These are phyloP conservation scores for Semotilus atromaculatus DNA, from an alignment of 2,797 vertebrate genomes.

Conservation along the genomic window DNA sequence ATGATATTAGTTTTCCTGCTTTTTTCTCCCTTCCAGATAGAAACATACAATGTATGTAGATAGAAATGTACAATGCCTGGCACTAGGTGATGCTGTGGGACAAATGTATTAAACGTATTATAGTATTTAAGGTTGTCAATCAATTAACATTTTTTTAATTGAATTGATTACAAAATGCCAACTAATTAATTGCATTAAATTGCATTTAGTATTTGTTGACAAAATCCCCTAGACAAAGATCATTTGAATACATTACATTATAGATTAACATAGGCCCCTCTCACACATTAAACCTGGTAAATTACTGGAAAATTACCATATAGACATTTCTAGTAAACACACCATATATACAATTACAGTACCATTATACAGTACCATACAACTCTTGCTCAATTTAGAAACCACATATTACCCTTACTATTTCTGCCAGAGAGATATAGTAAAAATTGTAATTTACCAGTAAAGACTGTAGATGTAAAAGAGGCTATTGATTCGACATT, in stretches of 20 bases:
- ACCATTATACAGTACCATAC: not conserved
- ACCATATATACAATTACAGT: not conserved
- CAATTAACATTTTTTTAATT: not conserved
- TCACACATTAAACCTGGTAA: not conserved
- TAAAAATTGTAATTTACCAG: fast-evolving
- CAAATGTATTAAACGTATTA: not conserved
- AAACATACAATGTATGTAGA: constrained; percentile 11
- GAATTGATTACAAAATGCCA: not conserved
- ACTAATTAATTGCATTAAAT: not conserved
- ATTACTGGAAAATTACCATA: not conserved
- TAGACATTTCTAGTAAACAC: not conserved
- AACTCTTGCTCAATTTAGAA: not conserved
- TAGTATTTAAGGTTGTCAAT: not conserved
- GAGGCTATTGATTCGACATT: not conserved
- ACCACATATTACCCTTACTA: not conserved
- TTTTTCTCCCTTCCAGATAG: constrained; percentile 54
- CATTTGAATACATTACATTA: not conserved
- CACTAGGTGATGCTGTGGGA: constrained; percentile 24
- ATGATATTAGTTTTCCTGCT: constrained; percentile 65
- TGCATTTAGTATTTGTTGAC: not conserved
- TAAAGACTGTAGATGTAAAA: not conserved
- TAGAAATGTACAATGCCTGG: constrained; percentile 22
- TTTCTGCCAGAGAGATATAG: not conserved
- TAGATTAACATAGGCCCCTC: not conserved
- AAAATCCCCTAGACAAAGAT: not conserved